A percentile compares a stretch with the other conserved stretches of the same genome.
phyloP scores from a whole-genome alignment of 2,888 invertebrate genomes.

The Mesoligia furuncula region DNA sequence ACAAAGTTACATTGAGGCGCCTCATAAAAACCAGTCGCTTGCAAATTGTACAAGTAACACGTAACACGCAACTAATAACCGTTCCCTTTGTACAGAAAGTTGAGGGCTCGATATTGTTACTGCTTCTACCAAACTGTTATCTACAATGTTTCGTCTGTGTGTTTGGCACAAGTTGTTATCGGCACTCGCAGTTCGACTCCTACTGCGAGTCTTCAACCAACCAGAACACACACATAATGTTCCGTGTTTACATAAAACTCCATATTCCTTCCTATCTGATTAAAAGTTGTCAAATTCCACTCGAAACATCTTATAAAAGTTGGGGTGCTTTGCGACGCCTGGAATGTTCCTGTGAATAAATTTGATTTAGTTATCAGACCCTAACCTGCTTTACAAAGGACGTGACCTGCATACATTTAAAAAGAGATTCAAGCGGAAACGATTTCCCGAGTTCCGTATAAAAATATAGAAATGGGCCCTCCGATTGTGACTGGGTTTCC shows the following conservation, averaged over 20 bases:
- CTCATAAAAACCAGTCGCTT: slow-evolving; percentile 60
- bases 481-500: slow-evolving; percentile 45
- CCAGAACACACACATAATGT: slow-evolving; percentile 43
- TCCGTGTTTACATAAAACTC: slow-evolving; percentile 55
- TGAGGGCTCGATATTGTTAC: slow-evolving; percentile 69
- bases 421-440: slow-evolving; percentile 66
- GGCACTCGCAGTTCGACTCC: slow-evolving; percentile 34
- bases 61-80: slow-evolving; percentile 70
- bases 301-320: slow-evolving; percentile 67
- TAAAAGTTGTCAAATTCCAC: slow-evolving; percentile 66
- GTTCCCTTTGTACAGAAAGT: slow-evolving; percentile 71
- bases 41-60: slow-evolving; percentile 55
- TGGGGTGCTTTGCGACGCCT: slow-evolving; percentile 64
- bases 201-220: slow-evolving; percentile 50
- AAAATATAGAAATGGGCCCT: slow-evolving; percentile 59
- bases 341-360: slow-evolving; percentile 78
- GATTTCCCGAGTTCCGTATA: slow-evolving; percentile 48
- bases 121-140: slow-evolving; percentile 69
- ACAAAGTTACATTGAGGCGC: slow-evolving; percentile 18
- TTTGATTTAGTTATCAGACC: slow-evolving; percentile 84
- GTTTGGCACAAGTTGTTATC: slow-evolving; percentile 70
- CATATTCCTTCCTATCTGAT: slow-evolving; percentile 68
- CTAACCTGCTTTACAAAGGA: slow-evolving; percentile 78
- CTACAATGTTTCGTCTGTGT: slow-evolving; percentile 66
- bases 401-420: slow-evolving; percentile 81